phyloP scores from a whole-genome alignment of 2,797 vertebrate species.

The Poecilia picta region DNA sequence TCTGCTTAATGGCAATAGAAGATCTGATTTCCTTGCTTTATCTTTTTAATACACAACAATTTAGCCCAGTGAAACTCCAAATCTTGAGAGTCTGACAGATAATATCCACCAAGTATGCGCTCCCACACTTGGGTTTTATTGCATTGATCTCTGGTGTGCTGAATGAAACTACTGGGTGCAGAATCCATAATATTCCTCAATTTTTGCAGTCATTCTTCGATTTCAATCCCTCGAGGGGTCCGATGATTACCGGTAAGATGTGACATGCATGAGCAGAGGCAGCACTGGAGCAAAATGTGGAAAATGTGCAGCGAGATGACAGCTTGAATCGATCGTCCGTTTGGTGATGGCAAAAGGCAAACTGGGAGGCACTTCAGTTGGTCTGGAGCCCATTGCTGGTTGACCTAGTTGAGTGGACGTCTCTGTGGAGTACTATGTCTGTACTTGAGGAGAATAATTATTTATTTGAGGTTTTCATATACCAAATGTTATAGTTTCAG shows the following conservation, averaged over 20 bases:
- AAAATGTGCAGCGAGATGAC: slow-evolving; percentile 38
- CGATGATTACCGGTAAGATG: slow-evolving; percentile 38
- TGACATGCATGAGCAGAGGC: slow-evolving; percentile 41
- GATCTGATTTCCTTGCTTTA: slow-evolving; percentile 7
- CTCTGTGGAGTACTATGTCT: slow-evolving; percentile 13
- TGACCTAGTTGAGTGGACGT: slow-evolving; percentile 9
- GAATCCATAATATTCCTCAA: slow-evolving; percentile 31
- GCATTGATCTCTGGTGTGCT: slow-evolving; percentile 24
- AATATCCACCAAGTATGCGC: not conserved
- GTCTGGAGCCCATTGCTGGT: not conserved
- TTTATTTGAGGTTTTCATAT: not conserved
- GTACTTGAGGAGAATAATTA: not conserved
- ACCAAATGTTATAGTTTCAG: not conserved
- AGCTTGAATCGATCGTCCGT: slow-evolving; percentile 34
- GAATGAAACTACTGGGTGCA: slow-evolving; percentile 35
- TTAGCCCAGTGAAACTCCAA: not conserved
- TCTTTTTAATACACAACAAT: not conserved
- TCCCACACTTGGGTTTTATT: slow-evolving; percentile 13
- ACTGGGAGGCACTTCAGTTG: slow-evolving; percentile 17
- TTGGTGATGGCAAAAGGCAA: slow-evolving; percentile 15
- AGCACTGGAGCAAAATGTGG: slow-evolving; percentile 14
- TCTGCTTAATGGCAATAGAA: not conserved
- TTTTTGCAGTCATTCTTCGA: slow-evolving; percentile 18
- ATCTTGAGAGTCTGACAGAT: slow-evolving; percentile 11
- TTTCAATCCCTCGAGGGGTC: slow-evolving; percentile 20